Evolutionary conservation across 2,797 vertebrate species (phyloP), one percentile per base, ranked within the genome.

Genomic region (Myoxocephalus aenaeus): DNA sequence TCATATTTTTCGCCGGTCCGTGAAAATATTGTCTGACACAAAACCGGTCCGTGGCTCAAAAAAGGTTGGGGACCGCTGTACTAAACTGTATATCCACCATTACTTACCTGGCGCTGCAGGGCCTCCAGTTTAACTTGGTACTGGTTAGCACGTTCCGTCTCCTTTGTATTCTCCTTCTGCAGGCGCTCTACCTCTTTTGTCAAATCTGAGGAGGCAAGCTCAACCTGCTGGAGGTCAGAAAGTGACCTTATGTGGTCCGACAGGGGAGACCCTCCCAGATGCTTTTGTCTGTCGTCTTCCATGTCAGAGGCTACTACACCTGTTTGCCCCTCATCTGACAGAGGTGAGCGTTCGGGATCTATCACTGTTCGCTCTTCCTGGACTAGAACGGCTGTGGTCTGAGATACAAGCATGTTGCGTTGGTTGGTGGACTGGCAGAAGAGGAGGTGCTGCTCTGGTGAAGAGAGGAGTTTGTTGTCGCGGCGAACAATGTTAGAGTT

Each of bases 91-190:
- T 14, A 14, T 20, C 36, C 58, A 51, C 5, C 3, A 22, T 67
- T 1, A 65, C 70, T 75, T 86, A 93, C 93, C 91, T 94, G 95
- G 65, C 79, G 90, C 85, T 96, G 96, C 53, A 96, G 89, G 42
- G 73, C 89, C 54, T 95, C 92, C 50, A 96, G 89, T 81, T 94
- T 95, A 36, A 87, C 78, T 77, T 95, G 94, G 57, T 75, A 82
- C 57, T 91, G 88, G 54, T 87, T 86, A 0, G 93, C 92, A 13
- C 86, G 93, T 20, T 90, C 88, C 0, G 83, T 85, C 76, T 95
- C 93, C 56, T 84, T 77, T 58, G 87, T 73, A 10, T 88, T 89
- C 14, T 94, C 90, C 10, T 57, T 79, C 73, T 84, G 80, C 65
- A 96, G 81, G 2, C 17, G 82, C 36, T 90, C 88, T 20, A 96